These are phyloP conservation scores for Eulemur rufifrons DNA, from an alignment of 2,113 vertebrate species.

Conservation along the genomic window DNA sequence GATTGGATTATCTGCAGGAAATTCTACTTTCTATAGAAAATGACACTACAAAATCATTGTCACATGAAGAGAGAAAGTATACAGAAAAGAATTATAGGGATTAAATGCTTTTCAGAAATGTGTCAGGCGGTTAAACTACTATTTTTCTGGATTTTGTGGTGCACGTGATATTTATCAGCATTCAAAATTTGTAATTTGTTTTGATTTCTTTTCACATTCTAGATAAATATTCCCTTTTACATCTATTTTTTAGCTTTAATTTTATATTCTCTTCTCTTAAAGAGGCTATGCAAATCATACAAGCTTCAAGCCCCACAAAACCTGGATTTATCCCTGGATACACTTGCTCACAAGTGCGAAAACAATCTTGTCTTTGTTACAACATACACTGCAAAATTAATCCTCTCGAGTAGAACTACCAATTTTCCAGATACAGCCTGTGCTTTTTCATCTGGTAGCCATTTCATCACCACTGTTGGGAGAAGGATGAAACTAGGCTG, in stretches of 20 bases:
- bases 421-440: background rate
- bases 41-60: background rate
- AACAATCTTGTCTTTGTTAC: background rate
- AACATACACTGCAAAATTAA: background rate
- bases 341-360: background rate
- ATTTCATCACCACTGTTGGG: background rate
- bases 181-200: background rate
- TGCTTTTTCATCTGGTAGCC: background rate
- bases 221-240: background rate
- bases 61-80: background rate
- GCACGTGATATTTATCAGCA: background rate
- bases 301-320: background rate
- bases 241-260: background rate
- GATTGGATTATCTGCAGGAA: background rate
- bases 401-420: background rate
- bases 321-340: background rate
- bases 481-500: background rate
- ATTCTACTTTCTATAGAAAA: conserved; percentile 10
- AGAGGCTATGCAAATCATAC: background rate
- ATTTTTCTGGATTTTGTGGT: background rate
- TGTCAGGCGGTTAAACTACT: background rate
- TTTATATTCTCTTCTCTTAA: background rate
- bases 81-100: background rate
- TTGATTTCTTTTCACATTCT: background rate
- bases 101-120: background rate